Base-by-base conservation (phyloP, 2,888 invertebrate genomes). In the Leucoma salicis region DNA sequence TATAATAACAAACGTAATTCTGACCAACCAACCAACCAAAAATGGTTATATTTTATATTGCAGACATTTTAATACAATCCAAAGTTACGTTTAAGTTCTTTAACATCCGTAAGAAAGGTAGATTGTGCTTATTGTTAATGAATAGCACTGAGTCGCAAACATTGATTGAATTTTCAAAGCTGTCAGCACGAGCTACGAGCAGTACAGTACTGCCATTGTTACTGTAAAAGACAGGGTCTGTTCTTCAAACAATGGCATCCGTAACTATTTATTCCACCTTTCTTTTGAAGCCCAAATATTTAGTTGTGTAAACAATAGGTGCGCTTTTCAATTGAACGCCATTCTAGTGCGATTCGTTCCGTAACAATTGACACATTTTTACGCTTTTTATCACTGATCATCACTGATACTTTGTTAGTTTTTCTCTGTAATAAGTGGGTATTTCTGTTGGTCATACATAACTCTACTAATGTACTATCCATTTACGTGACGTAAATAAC, bases 241-340 rank as follows among this genome's bases (percentile, higher is more conserved):
- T 47, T 31, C 25, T 11, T 16, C 39, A 49, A 42, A 55, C 42
- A 55, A 52, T 42, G 11, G 24, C 35, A 32, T 39, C 34, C 25
- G 31, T 42, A 25, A 16, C 6, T 33, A 4, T 41, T 39, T 35
- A 14, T 40, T 38, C 18, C 11, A 31, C 27, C 13, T 39, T 39
- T 32, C 13, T 40, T 25, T 13, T 40, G 12, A 38, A 16, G 16
- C 18, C 24, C 14, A 39, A 43, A 38, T 34, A 37, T 39, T 34
- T 38, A 15, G 33, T 38, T 42, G 24, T 42, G 16, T 27, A 37
- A 18, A 42, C 33, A 42, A 33, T 33, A 24, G 28, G 5, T 28
- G 15, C 12, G 12, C 15, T 25, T 41, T 41, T 31, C 31, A 24
- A 31, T 34, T 24, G 11, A 31, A 25, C 11, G 11, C 15, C 31